Evolutionary conservation across 2,888 invertebrate genomes (phyloP).

Genomic region (Drosophila sordidula): DNA sequence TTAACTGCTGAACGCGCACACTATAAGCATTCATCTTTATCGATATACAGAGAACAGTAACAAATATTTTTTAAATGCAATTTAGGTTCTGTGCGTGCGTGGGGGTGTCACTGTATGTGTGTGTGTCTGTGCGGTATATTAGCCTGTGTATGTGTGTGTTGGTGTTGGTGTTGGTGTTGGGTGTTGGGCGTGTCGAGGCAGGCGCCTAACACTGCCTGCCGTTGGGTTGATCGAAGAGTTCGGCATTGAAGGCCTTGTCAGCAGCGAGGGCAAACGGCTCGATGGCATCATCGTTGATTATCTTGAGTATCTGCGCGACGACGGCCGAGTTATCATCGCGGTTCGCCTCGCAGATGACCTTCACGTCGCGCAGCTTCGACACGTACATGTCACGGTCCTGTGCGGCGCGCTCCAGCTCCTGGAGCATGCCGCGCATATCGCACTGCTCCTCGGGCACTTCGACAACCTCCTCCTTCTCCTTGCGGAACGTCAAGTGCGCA

Average conservation of each 20-base stretch:
- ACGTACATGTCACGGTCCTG: conserved; percentile 28
- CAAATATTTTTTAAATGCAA: not conserved
- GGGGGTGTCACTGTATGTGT: not conserved
- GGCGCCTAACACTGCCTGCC: conserved; percentile 7
- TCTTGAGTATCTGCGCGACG: conserved; percentile 15
- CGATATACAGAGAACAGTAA: not conserved
- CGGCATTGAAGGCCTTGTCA: not conserved
- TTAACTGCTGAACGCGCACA: conserved; percentile 4
- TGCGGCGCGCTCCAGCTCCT: conserved; percentile 1
- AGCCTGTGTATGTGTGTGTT: not conserved
- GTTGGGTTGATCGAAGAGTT: not conserved
- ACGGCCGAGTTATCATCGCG: not conserved
- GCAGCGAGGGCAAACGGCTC: not conserved
- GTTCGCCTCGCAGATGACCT: conserved; percentile 19
- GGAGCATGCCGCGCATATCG: not conserved
- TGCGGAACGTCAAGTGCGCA: conserved; percentile 1
- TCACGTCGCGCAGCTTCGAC: conserved; percentile 21
- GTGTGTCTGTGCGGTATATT: not conserved
- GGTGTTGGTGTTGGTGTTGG: not conserved
- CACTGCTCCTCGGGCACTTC: not conserved
- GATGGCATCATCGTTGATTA: conserved; percentile 12
- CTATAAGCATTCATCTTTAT: not conserved
- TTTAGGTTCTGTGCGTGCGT: not conserved
- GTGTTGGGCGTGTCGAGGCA: not conserved
- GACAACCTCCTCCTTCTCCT: not conserved